phyloP scores from a whole-genome alignment of 2,888 invertebrate genomes.

The Rhagium mordax region DNA sequence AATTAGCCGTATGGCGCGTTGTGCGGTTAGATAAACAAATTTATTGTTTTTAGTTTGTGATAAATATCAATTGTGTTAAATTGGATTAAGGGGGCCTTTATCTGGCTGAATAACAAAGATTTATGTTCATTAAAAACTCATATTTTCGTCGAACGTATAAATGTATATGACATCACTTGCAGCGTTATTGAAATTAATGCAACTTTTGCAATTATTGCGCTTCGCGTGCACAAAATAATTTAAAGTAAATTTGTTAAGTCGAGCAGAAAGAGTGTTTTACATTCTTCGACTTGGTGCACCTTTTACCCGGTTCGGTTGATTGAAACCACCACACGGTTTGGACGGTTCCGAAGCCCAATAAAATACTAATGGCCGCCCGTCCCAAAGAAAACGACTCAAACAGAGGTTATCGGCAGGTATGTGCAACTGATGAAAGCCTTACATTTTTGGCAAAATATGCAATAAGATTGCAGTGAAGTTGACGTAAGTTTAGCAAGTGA shows the following conservation, averaged over 20 bases:
- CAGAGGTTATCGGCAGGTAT: too few species aligned
- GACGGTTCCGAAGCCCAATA: not conserved
- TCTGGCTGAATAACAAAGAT: slow-evolving; percentile 43
- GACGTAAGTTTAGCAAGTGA: too few species aligned
- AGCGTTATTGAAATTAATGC: slow-evolving; percentile 36
- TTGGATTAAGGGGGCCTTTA: slow-evolving; percentile 43
- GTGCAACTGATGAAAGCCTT: too few species aligned
- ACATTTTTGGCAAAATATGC: too few species aligned
- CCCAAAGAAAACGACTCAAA: too few species aligned
- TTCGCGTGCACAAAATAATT: slow-evolving; percentile 41
- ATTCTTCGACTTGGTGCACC: slow-evolving; percentile 28
- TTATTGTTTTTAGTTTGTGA: slow-evolving; percentile 35
- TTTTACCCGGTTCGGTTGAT: slow-evolving; percentile 3
- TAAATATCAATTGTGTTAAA: slow-evolving; percentile 46
- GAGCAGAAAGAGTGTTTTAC: slow-evolving; percentile 37
- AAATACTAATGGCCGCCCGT: too few species aligned
- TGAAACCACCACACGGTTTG: not conserved
- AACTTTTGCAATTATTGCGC: slow-evolving; percentile 32
- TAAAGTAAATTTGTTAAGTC: slow-evolving; percentile 36
- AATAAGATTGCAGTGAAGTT: too few species aligned
- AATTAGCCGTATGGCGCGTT: not conserved
- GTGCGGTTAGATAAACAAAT: slow-evolving; percentile 20
- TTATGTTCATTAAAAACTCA: slow-evolving; percentile 44
- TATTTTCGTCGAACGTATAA: slow-evolving; percentile 4
- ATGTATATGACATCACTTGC: slow-evolving; percentile 26